A percentile compares a stretch with the other conserved stretches of the same genome.
Evolutionary conservation across 1,140 invertebrate genomes (phyloP).

Genomic region (Sinonovacula constricta): DNA sequence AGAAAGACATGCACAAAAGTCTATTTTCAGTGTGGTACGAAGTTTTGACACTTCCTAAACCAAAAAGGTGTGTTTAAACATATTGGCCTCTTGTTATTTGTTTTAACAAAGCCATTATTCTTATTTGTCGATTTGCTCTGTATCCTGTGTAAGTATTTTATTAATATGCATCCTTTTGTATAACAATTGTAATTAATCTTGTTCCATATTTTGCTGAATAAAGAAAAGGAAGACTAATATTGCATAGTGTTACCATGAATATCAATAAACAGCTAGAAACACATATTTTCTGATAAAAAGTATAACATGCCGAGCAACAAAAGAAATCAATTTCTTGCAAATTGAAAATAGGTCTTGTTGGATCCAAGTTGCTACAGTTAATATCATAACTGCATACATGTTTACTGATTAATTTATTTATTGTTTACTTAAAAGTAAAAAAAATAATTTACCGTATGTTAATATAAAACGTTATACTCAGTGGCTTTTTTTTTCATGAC

Average conservation of each 20-base stretch:
- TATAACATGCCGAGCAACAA: not conserved
- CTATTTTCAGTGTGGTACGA: slow-evolving; percentile 92
- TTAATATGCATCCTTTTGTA: not conserved
- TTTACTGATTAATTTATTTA: too few relatives aligned
- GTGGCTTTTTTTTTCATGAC: too few relatives aligned
- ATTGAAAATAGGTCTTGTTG: too few relatives aligned
- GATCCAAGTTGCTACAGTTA: too few relatives aligned
- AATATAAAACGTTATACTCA: too few relatives aligned
- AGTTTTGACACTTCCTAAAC: slow-evolving; percentile 84
- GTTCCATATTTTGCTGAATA: not conserved
- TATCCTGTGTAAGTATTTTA: not conserved
- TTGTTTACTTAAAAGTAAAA: too few relatives aligned
- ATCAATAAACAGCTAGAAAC: not conserved
- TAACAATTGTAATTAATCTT: not conserved
- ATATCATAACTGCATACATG: too few relatives aligned
- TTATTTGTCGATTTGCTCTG: not conserved
- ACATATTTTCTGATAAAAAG: not conserved
- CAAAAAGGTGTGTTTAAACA: slow-evolving; percentile 68
- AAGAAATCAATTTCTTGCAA: too few relatives aligned
- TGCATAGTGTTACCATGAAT: not conserved
- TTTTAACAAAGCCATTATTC: not conserved
- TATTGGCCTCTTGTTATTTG: not conserved
- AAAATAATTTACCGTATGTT: too few relatives aligned
- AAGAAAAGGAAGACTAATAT: not conserved
- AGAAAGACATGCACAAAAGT: slow-evolving; percentile 91